These are phyloP conservation scores for Panthera uncia DNA, from an alignment of 2,113 vertebrate species.

Conservation along the genomic window DNA sequence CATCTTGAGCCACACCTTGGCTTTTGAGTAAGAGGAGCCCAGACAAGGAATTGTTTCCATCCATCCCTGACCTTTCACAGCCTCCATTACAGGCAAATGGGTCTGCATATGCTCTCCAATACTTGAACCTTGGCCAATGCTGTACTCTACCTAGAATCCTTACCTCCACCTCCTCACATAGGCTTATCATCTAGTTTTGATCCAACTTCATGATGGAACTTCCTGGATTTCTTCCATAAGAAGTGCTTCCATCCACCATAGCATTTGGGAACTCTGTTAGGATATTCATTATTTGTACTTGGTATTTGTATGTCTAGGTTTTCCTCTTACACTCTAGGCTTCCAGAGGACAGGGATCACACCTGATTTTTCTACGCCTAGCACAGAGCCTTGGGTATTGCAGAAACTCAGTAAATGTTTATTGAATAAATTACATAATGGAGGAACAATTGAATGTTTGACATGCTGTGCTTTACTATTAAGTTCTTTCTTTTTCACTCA, in stretches of 20 bases:
- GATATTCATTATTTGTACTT: not conserved
- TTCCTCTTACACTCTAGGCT: not conserved
- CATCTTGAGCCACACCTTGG: not conserved
- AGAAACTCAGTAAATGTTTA: not conserved
- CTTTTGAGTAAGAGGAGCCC: not conserved
- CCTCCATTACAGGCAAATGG: not conserved
- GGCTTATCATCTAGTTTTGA: not conserved
- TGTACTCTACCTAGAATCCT: not conserved
- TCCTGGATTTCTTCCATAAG: not conserved
- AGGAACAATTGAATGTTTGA: not conserved
- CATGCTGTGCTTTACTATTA: not conserved
- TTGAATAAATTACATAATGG: not conserved
- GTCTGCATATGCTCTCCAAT: not conserved
- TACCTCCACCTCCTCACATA: not conserved
- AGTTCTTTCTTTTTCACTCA: not conserved
- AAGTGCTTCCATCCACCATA: not conserved
- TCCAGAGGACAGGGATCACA: not conserved
- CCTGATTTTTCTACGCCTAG: not conserved
- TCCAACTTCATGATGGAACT: not conserved
- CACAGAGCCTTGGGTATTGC: not conserved
- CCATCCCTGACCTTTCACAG: not conserved
- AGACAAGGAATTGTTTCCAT: not conserved
- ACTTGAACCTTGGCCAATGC: not conserved
- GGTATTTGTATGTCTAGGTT: not conserved
- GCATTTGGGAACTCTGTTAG: not conserved